Evolutionary conservation across 2,888 invertebrate species (phyloP), one percentile per base, ranked within the genome.

Genomic region (Rhyacophila evoluta): DNA sequence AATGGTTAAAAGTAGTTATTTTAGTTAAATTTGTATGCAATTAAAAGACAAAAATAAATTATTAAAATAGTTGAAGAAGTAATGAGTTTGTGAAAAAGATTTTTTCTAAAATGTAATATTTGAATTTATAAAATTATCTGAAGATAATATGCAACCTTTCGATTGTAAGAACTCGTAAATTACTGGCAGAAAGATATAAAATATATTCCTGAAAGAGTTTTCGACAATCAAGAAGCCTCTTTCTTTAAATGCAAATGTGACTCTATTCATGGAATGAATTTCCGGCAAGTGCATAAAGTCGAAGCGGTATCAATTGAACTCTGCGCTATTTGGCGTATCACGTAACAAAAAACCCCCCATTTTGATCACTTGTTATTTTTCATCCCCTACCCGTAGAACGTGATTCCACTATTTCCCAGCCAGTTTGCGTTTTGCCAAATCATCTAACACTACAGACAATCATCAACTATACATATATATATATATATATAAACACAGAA

Each of bases 311-410:
- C 55, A 55, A 55, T 55, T 55, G 55, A 55, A 19, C 55, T 12
- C 55, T 55, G 55, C 25, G 55, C 55, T 55, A 19, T 55, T 55
- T 19, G 19, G 8, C 10, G 55, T 55, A 55, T 55, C 55, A 55
- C 55, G 55, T 55, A 55, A 55, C 55, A 55, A 55, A 55, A 19
- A 55, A 55, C 55, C 55, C 15, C 55, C 55, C 55, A 10, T 19
- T 55, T 55, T 55, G 55, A 55, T 55, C 55, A 55, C 55, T 55
- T 55, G 55, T 55, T 55, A 55, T 55, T 55, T 55, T 55, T 55
- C 55, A 55, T 55, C 55, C 55, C 55, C 55, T 55, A 19, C 15
- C 55, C 19, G 55, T 55, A 55, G 55, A 55, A 55, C 55, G 55
- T 55, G 55, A 55, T 55, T 55, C 55, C 25, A 55, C 55, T 55